phyloP scores from a whole-genome alignment of 2,113 vertebrate species.

The Lepus americanus region DNA sequence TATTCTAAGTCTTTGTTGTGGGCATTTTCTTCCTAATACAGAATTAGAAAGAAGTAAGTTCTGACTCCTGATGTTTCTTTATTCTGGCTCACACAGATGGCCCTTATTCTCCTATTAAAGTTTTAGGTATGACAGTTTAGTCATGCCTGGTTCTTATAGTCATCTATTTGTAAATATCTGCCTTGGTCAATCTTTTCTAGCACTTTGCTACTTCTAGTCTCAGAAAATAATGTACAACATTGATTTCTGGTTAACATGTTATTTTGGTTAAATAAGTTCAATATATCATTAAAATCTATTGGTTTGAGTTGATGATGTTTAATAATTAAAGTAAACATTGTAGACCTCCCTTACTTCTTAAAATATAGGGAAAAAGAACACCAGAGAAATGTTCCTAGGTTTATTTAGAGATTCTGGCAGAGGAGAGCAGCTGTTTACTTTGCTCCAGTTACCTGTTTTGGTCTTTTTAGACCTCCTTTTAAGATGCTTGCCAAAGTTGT shows the following conservation, averaged over 20 bases:
- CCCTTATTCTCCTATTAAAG: neutral
- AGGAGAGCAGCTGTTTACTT: neutral
- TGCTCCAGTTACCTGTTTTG: neutral
- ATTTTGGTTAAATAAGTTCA: slow-evolving; percentile 8
- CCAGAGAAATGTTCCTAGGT: neutral
- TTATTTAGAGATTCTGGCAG: slow-evolving; percentile 50
- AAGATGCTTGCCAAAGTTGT: neutral
- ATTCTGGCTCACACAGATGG: neutral
- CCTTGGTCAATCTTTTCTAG: neutral
- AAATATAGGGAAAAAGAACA: neutral
- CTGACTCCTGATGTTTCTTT: neutral
- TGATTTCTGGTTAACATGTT: slow-evolving; percentile 1
- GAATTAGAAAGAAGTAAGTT: slow-evolving; percentile 25
- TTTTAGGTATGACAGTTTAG: neutral
- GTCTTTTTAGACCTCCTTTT: neutral
- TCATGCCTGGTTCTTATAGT: neutral
- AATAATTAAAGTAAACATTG: slow-evolving; percentile 44
- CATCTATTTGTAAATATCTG: neutral
- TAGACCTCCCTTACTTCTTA: neutral
- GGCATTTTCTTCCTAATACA: slow-evolving; percentile 3
- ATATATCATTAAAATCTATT: slow-evolving; percentile 13
- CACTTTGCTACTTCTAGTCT: neutral
- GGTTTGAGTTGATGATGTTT: slow-evolving; percentile 20
- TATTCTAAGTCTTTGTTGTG: neutral
- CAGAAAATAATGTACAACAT: slow-evolving; percentile 30